A percentile compares a stretch with the other conserved stretches of the same genome.
Evolutionary conservation across 1,140 invertebrate genomes (phyloP).

Genomic region (Aphelinus certus): DNA sequence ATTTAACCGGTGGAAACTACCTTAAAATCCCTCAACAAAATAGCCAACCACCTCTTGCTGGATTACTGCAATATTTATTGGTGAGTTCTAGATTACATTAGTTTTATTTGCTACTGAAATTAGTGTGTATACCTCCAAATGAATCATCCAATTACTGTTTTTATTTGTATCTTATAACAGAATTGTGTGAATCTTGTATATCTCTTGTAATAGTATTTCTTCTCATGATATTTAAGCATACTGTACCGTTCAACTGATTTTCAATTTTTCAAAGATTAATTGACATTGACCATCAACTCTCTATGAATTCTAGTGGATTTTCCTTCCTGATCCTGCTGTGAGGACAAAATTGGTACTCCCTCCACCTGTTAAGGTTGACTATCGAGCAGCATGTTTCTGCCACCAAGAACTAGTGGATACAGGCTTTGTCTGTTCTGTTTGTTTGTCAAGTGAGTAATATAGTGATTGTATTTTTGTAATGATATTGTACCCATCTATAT

Average conservation of each 20-base stretch:
- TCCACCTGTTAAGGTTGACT: constrained; percentile 90
- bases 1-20: constrained; percentile 94
- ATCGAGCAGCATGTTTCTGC: constrained; percentile 97
- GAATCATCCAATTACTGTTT: too few relatives aligned
- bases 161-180: too few relatives aligned
- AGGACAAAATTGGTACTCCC: constrained; percentile 88
- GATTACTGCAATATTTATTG: constrained; percentile 92
- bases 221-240: too few relatives aligned
- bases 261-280: background rate
- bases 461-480: constrained; percentile 31
- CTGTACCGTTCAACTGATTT: background rate
- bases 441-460: constrained; percentile 84
- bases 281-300: constrained; percentile 10
- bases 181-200: too few relatives aligned
- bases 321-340: constrained; percentile 84
- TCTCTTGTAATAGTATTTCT: too few relatives aligned
- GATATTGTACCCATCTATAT: too few relatives aligned
- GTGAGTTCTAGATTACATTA: constrained; percentile 62
- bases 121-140: too few relatives aligned
- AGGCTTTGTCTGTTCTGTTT: constrained; percentile 97
- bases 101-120: too few relatives aligned
- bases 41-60: constrained; percentile 65
- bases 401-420: constrained; percentile 96
- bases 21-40: constrained; percentile 76
- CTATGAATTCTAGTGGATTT: constrained; percentile 82